Evolutionary conservation across 2,113 vertebrate species (phyloP), one percentile per base, ranked within the genome.

Genomic region (Syngnathus scovelli): DNA sequence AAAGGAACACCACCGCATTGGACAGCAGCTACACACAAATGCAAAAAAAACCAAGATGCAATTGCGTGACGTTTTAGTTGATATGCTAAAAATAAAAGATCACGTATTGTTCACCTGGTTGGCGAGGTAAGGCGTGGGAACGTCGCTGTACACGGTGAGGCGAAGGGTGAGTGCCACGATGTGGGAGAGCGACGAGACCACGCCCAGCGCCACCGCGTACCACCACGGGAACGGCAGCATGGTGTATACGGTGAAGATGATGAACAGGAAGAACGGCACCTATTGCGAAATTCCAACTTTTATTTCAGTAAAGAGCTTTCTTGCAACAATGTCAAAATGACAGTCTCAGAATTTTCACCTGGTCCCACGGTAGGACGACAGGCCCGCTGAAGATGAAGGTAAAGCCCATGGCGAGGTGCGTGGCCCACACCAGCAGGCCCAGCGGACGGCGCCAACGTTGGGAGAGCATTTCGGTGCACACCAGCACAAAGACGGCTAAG

Each of bases 231-330:
- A 94, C 9, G 96, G 96, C 71, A 98, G 87, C 91, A 98, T 94
- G 12, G 94, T 98, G 80, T 96, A 97, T 48, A 93, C 93, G 0
- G 93, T 94, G 74, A 99, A 98, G 85, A 97, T 93, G 74, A 96
- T 88, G 80, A 98, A 99, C 59, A 98, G 92, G 83, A 98, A 98
- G 86, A 95, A 96, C 18, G 96, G 95, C 75, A 96, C 95, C 96
- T 98, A 83, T 46, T 46, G 12, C 44, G 19, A 49, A 6, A 49
- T 6, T 7, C 1, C 11, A 16, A 15, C 19, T 51, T 51, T 51
- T 51, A 7, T 51, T 5, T 51, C 49, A 51, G 44, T 21, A 51
- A 51, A 51, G 9, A 6, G 16, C 44, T 48, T 33, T 3, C 16
- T 18, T 48, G 46, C 46, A 48, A 16, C 46, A 48, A 41, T 48